Conservation (phyloP, 2,113 vertebrate species). For the Spheniscus mendiculus region DNA sequence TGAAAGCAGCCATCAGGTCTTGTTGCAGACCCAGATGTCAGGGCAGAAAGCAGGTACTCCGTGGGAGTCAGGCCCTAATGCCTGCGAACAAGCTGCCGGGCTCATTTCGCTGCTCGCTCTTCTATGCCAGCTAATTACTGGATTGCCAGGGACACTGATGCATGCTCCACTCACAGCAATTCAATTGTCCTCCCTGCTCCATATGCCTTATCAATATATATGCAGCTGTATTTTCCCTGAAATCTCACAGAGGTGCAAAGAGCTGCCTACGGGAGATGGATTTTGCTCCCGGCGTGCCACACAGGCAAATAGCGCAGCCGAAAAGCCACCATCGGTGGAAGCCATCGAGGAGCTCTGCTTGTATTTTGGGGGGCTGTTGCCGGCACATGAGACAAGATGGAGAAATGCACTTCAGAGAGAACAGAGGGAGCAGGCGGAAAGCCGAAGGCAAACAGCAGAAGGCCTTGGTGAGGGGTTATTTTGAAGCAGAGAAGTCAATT, state of each 20-base stretch:
- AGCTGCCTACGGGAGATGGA: not conserved
- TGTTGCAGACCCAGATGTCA: not conserved
- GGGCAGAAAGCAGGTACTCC: not conserved
- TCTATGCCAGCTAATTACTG: conserved; percentile 34
- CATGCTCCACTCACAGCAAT: conserved; percentile 31
- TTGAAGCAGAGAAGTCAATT: not conserved
- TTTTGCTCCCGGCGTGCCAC: rapidly evolving
- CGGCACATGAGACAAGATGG: not conserved
- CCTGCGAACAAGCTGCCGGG: not conserved
- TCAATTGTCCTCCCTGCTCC: conserved; percentile 38
- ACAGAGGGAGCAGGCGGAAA: not conserved
- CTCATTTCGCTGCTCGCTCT: not conserved
- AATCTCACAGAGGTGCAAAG: conserved; percentile 11
- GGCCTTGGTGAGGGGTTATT: not conserved
- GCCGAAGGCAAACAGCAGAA: not conserved
- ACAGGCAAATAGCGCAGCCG: not conserved
- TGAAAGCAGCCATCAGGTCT: not conserved
- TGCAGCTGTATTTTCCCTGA: not conserved
- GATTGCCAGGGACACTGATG: conserved; percentile 64
- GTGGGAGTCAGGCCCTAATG: not conserved
- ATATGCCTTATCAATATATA: not conserved
- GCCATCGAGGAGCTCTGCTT: not conserved
- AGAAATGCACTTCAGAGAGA: not conserved
- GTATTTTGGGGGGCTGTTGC: not conserved
- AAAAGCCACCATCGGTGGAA: not conserved